Evolutionary conservation across 2,113 vertebrate genomes (phyloP).

Genomic region (Pterocles burchelli): DNA sequence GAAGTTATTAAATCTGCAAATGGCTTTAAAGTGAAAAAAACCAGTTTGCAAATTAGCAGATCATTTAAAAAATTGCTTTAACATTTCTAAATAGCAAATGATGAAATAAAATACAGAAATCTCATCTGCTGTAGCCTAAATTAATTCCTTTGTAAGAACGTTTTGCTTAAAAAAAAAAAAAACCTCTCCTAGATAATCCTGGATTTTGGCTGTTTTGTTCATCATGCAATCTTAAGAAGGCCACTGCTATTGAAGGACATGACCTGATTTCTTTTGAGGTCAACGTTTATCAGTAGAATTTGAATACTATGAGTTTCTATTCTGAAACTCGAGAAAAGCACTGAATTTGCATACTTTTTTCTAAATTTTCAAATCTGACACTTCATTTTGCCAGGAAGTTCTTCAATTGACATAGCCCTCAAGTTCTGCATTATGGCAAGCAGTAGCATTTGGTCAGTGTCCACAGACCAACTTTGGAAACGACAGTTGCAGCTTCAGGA

Average conservation of each 20-base stretch:
- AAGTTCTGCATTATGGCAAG: neutral
- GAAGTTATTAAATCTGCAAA: neutral
- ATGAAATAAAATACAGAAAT: neutral
- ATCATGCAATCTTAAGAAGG: neutral
- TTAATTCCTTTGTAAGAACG: neutral
- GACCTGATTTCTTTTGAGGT: neutral
- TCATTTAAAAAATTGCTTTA: neutral
- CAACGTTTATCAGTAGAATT: neutral
- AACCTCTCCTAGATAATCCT: neutral
- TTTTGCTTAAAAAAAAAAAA: neutral
- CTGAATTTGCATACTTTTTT: neutral
- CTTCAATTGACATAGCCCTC: neutral
- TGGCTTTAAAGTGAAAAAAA: neutral
- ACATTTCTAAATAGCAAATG: neutral
- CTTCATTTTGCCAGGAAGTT: neutral
- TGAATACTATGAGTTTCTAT: neutral
- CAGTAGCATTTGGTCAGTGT: neutral
- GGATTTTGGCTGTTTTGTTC: neutral
- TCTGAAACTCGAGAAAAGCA: neutral
- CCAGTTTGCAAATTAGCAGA: neutral
- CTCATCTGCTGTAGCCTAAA: neutral
- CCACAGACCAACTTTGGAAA: accelerated
- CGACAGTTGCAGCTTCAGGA: neutral
- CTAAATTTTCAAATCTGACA: neutral
- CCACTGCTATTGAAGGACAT: neutral